These are phyloP conservation scores for Anthrax anthrax DNA, from an alignment of 2,888 invertebrate genomes.

Conservation along the genomic window DNA sequence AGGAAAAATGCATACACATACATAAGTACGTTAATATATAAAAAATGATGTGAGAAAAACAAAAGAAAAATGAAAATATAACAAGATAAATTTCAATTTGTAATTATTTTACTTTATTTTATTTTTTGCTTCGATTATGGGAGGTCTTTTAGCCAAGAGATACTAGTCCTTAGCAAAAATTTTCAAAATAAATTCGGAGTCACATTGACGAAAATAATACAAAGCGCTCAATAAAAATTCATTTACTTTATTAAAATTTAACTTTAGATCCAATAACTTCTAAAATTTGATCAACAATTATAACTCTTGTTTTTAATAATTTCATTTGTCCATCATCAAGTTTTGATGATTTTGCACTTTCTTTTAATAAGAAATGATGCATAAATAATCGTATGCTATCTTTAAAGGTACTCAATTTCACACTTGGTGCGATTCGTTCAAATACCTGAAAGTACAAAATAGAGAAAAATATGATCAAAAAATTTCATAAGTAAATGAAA, in stretches of 20 bases:
- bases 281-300: conserved; percentile 52
- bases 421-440: conserved; percentile 52
- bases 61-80: too few species aligned
- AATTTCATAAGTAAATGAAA: neutral
- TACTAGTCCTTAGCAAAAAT: too few species aligned
- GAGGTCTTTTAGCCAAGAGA: too few species aligned
- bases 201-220: too few species aligned
- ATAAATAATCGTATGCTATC: conserved; percentile 76
- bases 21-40: too few species aligned
- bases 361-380: conserved; percentile 67
- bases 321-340: conserved; percentile 33
- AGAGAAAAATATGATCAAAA: conserved; percentile 16
- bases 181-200: too few species aligned
- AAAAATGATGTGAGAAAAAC: too few species aligned
- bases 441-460: conserved; percentile 39
- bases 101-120: too few species aligned
- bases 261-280: conserved; percentile 36
- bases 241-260: conserved; percentile 9
- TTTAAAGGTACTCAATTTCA: conserved; percentile 63
- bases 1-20: too few species aligned
- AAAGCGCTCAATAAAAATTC: too few species aligned
- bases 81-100: too few species aligned
- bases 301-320: conserved; percentile 42
- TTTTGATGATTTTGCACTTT: conserved; percentile 37
- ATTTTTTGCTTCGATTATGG: too few species aligned